Base-by-base conservation (phyloP, 2,797 vertebrate genomes). In the Eleutherodactylus coqui region DNA sequence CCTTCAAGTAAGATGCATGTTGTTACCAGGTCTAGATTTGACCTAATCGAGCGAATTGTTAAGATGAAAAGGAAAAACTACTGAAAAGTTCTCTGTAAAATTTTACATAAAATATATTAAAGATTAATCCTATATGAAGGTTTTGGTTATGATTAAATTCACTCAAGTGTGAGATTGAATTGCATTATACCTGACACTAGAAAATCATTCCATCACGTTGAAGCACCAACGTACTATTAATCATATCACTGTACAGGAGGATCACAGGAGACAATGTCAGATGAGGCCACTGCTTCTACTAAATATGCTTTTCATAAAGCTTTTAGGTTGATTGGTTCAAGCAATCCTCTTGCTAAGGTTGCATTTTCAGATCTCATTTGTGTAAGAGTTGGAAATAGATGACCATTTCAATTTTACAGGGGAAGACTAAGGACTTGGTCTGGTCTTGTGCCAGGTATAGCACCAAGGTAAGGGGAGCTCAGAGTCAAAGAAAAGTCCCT, bases 141-240 rank as follows among this genome's bases (percentile, higher is more conserved):
- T 75, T 84, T 84, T 64, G 55, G 73, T 29, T 84, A 72, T 87
- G 86, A 84, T 84, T 84, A 84, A 84, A 87, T 45, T 84, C 77
- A 81, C 64, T 87, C 51, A 80, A 80, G 86, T 84, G 86, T 87
- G 77, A 84, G 86, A 87, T 87, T 87, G 82, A 84, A 80, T 84
- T 75, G 82, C 86, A 84, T 80, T 87, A 75, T 81, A 87, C 62
- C 82, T 80, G 86, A 87, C 64, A 79, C 67, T 83, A 87, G 75
- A 84, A 87, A 87, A 84, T 87, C 86, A 87, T 76, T 87, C 67
- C 69, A 84, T 80, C 75, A 80, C 49, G 75, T 32, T 87, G 67
- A 84, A 79, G 75, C 67, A 79, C 49, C 38, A 41, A 38, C 49
- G 76, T 69, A 70, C 53, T 75, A 87, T 84, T 87, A 87, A 84